Evolutionary conservation across 2,888 invertebrate species (phyloP).

Genomic region (Sacculina carcini): DNA sequence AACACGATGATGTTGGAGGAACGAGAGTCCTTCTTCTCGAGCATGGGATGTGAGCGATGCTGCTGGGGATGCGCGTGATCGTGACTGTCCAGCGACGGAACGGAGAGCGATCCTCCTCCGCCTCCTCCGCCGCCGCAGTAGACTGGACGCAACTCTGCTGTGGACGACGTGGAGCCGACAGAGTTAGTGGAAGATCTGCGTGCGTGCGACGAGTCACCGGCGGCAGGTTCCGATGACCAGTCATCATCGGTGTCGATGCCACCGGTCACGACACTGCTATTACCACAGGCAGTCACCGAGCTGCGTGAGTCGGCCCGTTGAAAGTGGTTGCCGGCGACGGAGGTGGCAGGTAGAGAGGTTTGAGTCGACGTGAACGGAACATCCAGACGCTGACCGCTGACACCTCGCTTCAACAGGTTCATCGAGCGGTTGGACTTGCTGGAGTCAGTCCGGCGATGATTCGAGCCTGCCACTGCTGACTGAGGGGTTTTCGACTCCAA

Average conservation of each 20-base stretch:
- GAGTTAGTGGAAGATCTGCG: slow-evolving; percentile 9
- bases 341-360: no score
- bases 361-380: slow-evolving; percentile 7
- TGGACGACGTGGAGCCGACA: slow-evolving; percentile 10
- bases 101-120: no score
- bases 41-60: background rate
- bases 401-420: slow-evolving; percentile 12
- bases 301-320: background rate
- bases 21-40: background rate
- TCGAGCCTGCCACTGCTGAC: no score
- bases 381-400: slow-evolving; percentile 9
- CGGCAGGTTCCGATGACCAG: slow-evolving; percentile 8
- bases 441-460: slow-evolving; percentile 14
- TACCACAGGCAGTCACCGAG: no score
- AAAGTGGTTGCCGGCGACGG: background rate
- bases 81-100: no score
- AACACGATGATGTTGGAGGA: slow-evolving; percentile 13
- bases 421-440: slow-evolving; percentile 15
- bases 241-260: slow-evolving; percentile 7
- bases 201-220: slow-evolving; percentile 3
- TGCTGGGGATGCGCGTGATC: no score
- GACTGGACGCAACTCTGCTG: slow-evolving; percentile 10
- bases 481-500: slow-evolving; percentile 44
- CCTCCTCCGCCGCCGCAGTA: slow-evolving; percentile 7
- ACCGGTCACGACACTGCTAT: slow-evolving; percentile 9